Evolutionary conservation across 1,140 invertebrate species (phyloP).

Genomic region (Drosophila repletoides): DNA sequence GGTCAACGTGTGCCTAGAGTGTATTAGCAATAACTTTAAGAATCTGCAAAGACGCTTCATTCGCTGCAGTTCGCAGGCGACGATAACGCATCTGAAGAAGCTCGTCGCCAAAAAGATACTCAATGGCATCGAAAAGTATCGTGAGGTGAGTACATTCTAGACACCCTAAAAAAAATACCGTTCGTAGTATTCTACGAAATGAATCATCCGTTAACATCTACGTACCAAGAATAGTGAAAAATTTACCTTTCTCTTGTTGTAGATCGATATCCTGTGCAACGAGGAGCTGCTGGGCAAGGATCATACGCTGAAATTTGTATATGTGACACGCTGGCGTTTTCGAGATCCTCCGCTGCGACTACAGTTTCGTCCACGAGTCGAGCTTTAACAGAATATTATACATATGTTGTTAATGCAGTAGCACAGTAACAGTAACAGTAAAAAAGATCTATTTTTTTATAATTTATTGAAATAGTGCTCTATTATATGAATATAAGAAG

Average conservation of each 20-base stretch:
- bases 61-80: slow-evolving; percentile 96
- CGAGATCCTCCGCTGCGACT: slow-evolving; percentile 93
- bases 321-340: slow-evolving; percentile 98
- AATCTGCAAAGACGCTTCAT: slow-evolving; percentile 94
- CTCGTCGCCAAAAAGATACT: slow-evolving; percentile 98
- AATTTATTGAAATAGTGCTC: slow-evolving; percentile 71
- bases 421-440: slow-evolving; percentile 32
- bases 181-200: neutral
- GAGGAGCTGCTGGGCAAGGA: slow-evolving; percentile 99
- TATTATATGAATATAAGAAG: slow-evolving; percentile 48
- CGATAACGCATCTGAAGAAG: slow-evolving; percentile 98
- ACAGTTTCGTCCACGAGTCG: slow-evolving; percentile 90
- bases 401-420: too few relatives aligned
- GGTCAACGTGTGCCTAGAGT: slow-evolving; percentile 95
- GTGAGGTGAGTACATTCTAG: slow-evolving; percentile 89
- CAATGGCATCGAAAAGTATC: slow-evolving; percentile 95
- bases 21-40: slow-evolving; percentile 91
- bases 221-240: too few relatives aligned
- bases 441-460: slow-evolving; percentile 77
- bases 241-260: too few relatives aligned
- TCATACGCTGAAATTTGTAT: slow-evolving; percentile 99
- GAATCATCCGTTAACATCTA: too few relatives aligned
- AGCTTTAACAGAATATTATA: slow-evolving; percentile 60
- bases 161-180: neutral
- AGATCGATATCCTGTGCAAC: slow-evolving; percentile 99